phyloP scores from a whole-genome alignment of 2,888 invertebrate species.

The Thumatha senex region DNA sequence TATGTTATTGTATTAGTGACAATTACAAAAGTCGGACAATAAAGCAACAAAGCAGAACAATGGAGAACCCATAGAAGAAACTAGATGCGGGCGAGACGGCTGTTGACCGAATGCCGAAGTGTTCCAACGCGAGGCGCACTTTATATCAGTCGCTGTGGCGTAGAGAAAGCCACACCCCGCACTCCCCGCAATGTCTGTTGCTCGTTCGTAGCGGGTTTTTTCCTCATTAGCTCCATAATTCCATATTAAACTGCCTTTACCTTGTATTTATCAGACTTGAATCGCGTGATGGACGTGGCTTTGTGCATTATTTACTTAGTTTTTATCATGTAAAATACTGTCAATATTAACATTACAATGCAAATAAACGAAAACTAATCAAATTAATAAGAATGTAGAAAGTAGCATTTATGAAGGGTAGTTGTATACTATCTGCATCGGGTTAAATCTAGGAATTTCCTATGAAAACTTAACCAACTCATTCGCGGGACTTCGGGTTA shows the following conservation, averaged over 20 bases:
- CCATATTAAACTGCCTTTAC: slow-evolving; percentile 64
- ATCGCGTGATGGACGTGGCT: slow-evolving; percentile 60
- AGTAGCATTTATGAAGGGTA: too few relatives aligned
- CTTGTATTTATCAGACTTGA: slow-evolving; percentile 73
- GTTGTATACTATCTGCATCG: neutral
- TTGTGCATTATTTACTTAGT: slow-evolving; percentile 44
- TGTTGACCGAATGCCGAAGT: slow-evolving; percentile 82
- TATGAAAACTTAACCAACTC: slow-evolving; percentile 52
- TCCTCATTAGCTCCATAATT: slow-evolving; percentile 80
- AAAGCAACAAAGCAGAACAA: slow-evolving; percentile 62
- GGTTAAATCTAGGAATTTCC: slow-evolving; percentile 18
- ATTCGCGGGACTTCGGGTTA: slow-evolving; percentile 63
- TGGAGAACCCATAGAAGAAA: slow-evolving; percentile 57
- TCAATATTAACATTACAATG: slow-evolving; percentile 13
- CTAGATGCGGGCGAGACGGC: slow-evolving; percentile 80
- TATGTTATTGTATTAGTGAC: slow-evolving; percentile 68
- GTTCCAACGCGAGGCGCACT: slow-evolving; percentile 76
- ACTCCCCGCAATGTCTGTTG: slow-evolving; percentile 63
- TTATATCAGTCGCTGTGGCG: slow-evolving; percentile 74
- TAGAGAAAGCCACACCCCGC: slow-evolving; percentile 81
- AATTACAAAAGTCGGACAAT: slow-evolving; percentile 55
- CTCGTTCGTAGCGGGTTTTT: slow-evolving; percentile 77
- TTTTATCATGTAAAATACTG: slow-evolving; percentile 22
- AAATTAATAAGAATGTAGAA: neutral
- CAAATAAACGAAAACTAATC: neutral